Base-by-base conservation (phyloP, 2,888 invertebrate genomes). In the Erebia ligea region DNA sequence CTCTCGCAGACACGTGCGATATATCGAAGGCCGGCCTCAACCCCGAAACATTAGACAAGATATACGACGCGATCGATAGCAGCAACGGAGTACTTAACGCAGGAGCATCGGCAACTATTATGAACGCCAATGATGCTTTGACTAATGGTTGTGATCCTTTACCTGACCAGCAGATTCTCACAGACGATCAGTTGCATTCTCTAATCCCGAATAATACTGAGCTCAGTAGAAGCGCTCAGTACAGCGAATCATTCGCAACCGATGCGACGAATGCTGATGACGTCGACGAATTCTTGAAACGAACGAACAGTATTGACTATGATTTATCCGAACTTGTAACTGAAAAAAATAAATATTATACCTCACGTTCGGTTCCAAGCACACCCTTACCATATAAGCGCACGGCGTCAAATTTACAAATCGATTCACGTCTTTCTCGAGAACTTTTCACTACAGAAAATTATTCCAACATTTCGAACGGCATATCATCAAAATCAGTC, bases 401-500 rank as follows among this genome's bases (percentile, higher is more conserved):
- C 66, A 84, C 86, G 59, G 85, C 82, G 64, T 84, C 90, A 15
- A 89, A 84, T 76, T 79, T 89, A 76, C 89, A 90, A 75, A 88
- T 90, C 70, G 91, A 90, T 77, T 86, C 87, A 66, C 89, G 89
- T 58, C 89, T 88, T 50, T 85, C 88, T n/a, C 80, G 90, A 56
- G 89, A 89, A 71, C 74, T 89, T 56, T 91, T 91, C 76, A 76
- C 88, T 1, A 77, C 88, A 1, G 87, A 88, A 9, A 85, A 81
- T 68, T 88, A 86, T 75, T 76, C 85, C 3, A 83, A 77, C 73
- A 77, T 81, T 65, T 80, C 89, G n/a, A 93, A 94, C 77, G 94
- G 95, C 56, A 93, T 94, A 77, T 91, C 90, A 57, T 96, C 96
- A 15, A 95, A 96, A 82, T 97, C 97, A 0, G 96, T 97, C 87